Conservation (phyloP, 2,797 vertebrate species). For the Pseudochromis fuscus region DNA sequence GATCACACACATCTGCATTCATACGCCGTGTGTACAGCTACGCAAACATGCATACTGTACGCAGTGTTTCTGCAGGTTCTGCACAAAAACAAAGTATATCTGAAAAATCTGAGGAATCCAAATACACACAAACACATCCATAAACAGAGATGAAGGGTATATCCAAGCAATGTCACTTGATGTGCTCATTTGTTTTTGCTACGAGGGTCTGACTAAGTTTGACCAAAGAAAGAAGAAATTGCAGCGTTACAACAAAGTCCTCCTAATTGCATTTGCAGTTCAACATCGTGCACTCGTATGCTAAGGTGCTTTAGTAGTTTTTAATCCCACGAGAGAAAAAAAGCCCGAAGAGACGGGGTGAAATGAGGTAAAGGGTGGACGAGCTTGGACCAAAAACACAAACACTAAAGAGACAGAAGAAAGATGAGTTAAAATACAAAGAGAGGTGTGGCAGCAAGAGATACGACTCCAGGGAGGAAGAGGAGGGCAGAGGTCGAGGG, state of each 20-base stretch:
- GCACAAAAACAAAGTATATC: neutral
- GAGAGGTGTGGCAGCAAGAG: conserved; percentile 16
- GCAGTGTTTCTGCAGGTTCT: neutral
- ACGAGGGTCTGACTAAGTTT: conserved; percentile 33
- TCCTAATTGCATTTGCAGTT: no score
- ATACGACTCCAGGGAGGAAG: conserved; percentile 30
- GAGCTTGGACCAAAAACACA: neutral
- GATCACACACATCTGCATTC: conserved; percentile 30
- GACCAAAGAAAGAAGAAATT: neutral
- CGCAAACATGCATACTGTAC: conserved; percentile 42
- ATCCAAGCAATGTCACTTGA: conserved; percentile 40
- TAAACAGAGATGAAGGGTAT: conserved; percentile 31
- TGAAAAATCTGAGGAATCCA: conserved; percentile 33
- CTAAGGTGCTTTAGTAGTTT: no score
- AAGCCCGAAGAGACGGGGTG: no score
- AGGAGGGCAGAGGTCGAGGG: neutral
- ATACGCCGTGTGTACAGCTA: conserved; percentile 40
- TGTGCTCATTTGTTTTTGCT: conserved; percentile 22
- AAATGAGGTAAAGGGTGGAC: neutral
- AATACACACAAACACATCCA: conserved; percentile 12
- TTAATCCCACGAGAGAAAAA: no score
- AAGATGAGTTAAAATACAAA: conserved; percentile 12
- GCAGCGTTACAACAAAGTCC: no score
- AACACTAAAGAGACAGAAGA: neutral
- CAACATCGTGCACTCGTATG: no score